Base-by-base conservation (phyloP, 2,113 vertebrate genomes). In the Tachysurus vachellii region DNA sequence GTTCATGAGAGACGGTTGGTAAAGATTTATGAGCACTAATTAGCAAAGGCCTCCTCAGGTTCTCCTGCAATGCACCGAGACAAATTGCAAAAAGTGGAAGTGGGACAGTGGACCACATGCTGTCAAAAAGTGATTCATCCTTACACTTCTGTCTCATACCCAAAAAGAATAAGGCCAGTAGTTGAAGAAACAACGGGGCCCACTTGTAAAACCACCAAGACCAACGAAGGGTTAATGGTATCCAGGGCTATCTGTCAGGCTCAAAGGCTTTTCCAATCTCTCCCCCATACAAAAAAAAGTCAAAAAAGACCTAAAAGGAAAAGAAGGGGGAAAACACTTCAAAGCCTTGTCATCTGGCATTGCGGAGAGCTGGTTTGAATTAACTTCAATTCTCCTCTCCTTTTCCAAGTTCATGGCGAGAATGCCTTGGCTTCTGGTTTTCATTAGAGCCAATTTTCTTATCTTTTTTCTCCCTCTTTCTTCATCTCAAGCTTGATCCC, bases 401-500 rank as follows among this genome's bases (percentile, higher is more conserved):
- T 94, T 95, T 96, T 96, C 95, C 93, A 94, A 95, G 96, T 96
- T 96, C 92, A 95, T 91, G 95, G 97, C 94, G 95, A 96, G 95
- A 96, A 95, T 95, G 93, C 94, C 36, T 85, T 91, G 80, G 93
- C 95, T 95, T 96, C 97, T 99, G 97, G 96, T 96, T 96, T 96
- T 97, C 96, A 97, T 98, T 97, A 98, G 89, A 93, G 93, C 92
- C 96, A 95, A 96, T 97, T 96, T 96, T 97, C 97, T 98, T 98
- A 97, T 97, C 97, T 98, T 95, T 95, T 95, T 94, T 94, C 91
- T 93, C 89, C 90, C 89, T 92, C 89, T 93, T 94, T 94, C 95
- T 95, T 93, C 95, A 96, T 96, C 96, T 93, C 90, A 86, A 90
- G 94, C 94, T 95, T 96, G 95, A 97, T 96, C 95, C 96, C 94